phyloP scores from a whole-genome alignment of 2,888 invertebrate species.

The Tipula confusa region DNA sequence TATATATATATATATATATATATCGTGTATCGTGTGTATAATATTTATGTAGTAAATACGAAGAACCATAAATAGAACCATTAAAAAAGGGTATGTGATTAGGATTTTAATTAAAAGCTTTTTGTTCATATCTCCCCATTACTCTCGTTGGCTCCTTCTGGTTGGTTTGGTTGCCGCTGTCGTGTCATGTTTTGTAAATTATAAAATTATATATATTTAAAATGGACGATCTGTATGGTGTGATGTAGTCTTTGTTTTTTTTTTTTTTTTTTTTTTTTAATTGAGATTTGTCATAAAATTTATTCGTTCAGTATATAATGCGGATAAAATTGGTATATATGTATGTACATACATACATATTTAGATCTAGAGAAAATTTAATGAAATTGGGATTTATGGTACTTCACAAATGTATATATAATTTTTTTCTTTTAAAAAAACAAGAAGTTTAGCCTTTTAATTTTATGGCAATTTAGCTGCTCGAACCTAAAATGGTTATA shows the following conservation, averaged over 20 bases:
- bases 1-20: too few species aligned
- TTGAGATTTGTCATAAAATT: neutral
- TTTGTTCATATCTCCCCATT: neutral
- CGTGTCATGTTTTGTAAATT: neutral
- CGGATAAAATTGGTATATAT: neutral
- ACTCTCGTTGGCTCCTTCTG: too few species aligned
- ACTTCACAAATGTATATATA: too few species aligned
- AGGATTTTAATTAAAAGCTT: slow-evolving; percentile 25
- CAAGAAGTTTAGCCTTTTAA: too few species aligned
- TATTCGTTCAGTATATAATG: neutral
- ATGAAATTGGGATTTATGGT: neutral
- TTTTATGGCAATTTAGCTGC: too few species aligned
- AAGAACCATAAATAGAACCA: neutral
- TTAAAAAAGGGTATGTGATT: neutral
- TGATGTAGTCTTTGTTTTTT: too few species aligned
- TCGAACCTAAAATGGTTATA: too few species aligned
- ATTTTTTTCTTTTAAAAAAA: too few species aligned
- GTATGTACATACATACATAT: too few species aligned
- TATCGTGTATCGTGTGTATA: too few species aligned
- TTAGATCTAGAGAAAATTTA: neutral
- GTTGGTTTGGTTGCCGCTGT: neutral
- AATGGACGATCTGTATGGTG: neutral
- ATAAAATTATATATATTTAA: neutral
- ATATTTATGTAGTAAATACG: neutral
- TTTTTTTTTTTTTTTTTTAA: neutral